Base-by-base conservation (phyloP, 1,140 invertebrate species). In the Drosophila varians region DNA sequence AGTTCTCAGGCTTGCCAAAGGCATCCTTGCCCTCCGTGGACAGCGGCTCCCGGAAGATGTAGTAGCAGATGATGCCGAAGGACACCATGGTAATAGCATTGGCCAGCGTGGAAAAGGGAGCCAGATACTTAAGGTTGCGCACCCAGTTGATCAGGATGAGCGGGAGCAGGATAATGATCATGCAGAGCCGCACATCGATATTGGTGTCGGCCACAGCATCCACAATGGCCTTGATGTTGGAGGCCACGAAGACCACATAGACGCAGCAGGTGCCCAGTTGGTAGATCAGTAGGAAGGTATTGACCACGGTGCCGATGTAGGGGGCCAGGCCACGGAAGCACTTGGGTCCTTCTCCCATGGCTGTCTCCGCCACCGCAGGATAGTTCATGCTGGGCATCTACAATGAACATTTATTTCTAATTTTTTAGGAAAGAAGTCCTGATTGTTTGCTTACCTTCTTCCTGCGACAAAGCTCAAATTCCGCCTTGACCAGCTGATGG, bases 191-290 rank as follows among this genome's bases (percentile, higher is more conserved):
- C 18, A 94, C 72, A 71, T 94, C 91, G 1, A 93, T 70, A 1
- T 78, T 71, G 1, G 87, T 76, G 1, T 87, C 72, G 3, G 79
- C 71, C 52, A 92, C 90, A 31, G 70, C 68, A 69, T 92, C 80
- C 75, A 92, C 93, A 69, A 95, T 95, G 74, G 92, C 90, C 90
- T 94, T 92, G 8, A 96, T 91, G 90, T 95, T 97, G 14, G 93
- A 93, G 0, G 95, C 93, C 46, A 98, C 95, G 88, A 98, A 98
- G 0, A 98, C 94, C 18, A 96, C 94, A 89, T 98, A 98, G 3
- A 97, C 96, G 91, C 96, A 97, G 86, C 97, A 97, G 61, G 96
- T 96, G 26, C 97, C 97, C 79, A 97, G 91, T 91, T 98, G 97
- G 76, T 96, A 97, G 45, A 97, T 92, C 58, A 97, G 91, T 12